Percentiles rank a stretch among this genome's conserved stretches.
Evolutionary conservation across 2,113 vertebrate genomes (phyloP).

Genomic region (Poeciliopsis occidentalis): DNA sequence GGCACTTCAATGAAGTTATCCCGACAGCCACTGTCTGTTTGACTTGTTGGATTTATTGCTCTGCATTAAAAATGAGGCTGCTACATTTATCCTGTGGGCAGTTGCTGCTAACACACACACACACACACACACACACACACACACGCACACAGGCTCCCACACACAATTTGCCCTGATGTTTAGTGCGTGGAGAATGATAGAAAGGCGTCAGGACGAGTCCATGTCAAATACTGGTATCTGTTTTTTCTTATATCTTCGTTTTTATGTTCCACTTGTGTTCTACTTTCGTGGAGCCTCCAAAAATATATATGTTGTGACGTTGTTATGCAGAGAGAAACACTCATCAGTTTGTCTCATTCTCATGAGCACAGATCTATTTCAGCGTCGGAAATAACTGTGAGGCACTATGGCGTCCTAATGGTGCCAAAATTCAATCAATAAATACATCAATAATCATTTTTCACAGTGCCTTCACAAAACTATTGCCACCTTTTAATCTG

Average conservation of each 20-base stretch:
- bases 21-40: slow-evolving; percentile 9
- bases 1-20: slow-evolving; percentile 18
- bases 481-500: not conserved
- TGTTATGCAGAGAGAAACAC: slow-evolving; percentile 14
- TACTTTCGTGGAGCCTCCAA: not conserved
- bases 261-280: not conserved
- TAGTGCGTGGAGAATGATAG: not conserved
- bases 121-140: not conserved
- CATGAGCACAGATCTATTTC: not conserved
- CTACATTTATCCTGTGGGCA: slow-evolving; percentile 43
- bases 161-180: slow-evolving; percentile 12
- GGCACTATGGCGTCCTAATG: not conserved
- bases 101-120: slow-evolving; percentile 18
- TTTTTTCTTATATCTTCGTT: too few relatives aligned
- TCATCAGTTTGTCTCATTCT: not conserved
- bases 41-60: slow-evolving; percentile 63
- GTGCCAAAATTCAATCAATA: not conserved
- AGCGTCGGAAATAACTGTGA: not conserved
- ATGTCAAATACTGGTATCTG: not conserved
- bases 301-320: slow-evolving; percentile 13
- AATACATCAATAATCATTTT: not conserved
- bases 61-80: slow-evolving; percentile 49
- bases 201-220: not conserved
- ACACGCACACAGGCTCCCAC: slow-evolving; percentile 13
- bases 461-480: not conserved